A percentile compares a stretch with the other conserved stretches of the same genome.
Evolutionary conservation across 1,140 invertebrate genomes (phyloP).

Genomic region (Heliconius eleuchia): DNA sequence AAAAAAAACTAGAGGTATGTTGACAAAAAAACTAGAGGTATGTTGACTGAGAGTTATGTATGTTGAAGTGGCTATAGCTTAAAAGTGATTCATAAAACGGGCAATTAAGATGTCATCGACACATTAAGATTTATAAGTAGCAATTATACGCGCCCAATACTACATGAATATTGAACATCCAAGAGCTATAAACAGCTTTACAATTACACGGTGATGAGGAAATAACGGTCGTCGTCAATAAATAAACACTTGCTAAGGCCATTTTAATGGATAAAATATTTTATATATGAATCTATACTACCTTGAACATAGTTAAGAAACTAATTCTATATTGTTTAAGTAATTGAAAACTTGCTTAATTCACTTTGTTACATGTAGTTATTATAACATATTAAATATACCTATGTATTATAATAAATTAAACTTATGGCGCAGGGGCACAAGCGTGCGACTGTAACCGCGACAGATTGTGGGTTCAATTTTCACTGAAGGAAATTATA

Average conservation of each 20-base stretch:
- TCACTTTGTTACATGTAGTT: too few relatives aligned
- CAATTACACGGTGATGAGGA: constrained; percentile 30
- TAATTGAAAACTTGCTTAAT: too few relatives aligned
- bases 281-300: background rate
- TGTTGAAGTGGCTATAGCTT: constrained; percentile 24
- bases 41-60: too few relatives aligned
- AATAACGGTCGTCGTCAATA: constrained; percentile 27
- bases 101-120: constrained; percentile 76
- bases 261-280: background rate
- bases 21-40: too few relatives aligned
- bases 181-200: constrained; percentile 20
- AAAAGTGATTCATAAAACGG: constrained; percentile 39
- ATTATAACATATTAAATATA: too few relatives aligned
- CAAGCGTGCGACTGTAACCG: too few relatives aligned
- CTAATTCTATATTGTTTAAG: too few relatives aligned
- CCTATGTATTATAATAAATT: too few relatives aligned
- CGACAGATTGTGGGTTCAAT: too few relatives aligned
- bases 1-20: too few relatives aligned
- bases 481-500: too few relatives aligned
- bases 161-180: constrained; percentile 66
- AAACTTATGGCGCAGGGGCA: too few relatives aligned
- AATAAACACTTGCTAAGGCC: constrained; percentile 5
- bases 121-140: constrained; percentile 69
- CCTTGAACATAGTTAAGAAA: background rate
- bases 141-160: constrained; percentile 69